Evolutionary conservation across 1,140 invertebrate genomes (phyloP).

Genomic region (Colletes latitarsis): DNA sequence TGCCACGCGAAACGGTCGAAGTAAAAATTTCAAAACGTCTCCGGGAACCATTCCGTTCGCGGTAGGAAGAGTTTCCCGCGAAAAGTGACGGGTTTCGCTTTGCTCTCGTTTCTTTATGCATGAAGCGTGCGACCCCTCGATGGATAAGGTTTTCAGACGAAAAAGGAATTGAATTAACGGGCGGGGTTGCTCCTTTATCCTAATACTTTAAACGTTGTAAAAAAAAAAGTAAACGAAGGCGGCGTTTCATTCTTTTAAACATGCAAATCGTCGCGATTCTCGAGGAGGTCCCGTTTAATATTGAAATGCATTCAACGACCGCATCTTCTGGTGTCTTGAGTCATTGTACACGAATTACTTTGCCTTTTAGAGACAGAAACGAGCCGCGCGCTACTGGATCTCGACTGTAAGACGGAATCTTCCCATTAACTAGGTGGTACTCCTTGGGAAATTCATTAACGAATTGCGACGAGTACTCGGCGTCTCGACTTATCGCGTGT

Average conservation of each 20-base stretch:
- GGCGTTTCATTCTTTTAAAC: slow-evolving; percentile 1
- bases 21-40: slow-evolving; percentile 15
- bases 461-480: neutral
- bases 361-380: neutral
- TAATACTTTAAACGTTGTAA: slow-evolving; percentile 2
- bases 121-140: neutral
- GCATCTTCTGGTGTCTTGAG: slow-evolving; percentile 14
- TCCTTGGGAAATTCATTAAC: slow-evolving; percentile 3
- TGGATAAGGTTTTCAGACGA: neutral
- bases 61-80: neutral
- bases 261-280: slow-evolving; percentile 24
- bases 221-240: neutral
- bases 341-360: slow-evolving; percentile 5
- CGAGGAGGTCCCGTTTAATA: slow-evolving; percentile 25
- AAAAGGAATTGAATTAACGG: neutral
- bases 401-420: neutral
- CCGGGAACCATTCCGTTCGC: neutral
- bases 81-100: slow-evolving; percentile 1
- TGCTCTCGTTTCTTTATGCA: neutral
- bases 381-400: neutral
- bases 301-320: slow-evolving; percentile 36
- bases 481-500: neutral
- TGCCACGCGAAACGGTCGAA: neutral
- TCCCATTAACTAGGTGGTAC: slow-evolving; percentile 10
- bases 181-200: neutral